Evolutionary conservation across 2,113 vertebrate species (phyloP).

Genomic region (Trochalopteron elliotii): DNA sequence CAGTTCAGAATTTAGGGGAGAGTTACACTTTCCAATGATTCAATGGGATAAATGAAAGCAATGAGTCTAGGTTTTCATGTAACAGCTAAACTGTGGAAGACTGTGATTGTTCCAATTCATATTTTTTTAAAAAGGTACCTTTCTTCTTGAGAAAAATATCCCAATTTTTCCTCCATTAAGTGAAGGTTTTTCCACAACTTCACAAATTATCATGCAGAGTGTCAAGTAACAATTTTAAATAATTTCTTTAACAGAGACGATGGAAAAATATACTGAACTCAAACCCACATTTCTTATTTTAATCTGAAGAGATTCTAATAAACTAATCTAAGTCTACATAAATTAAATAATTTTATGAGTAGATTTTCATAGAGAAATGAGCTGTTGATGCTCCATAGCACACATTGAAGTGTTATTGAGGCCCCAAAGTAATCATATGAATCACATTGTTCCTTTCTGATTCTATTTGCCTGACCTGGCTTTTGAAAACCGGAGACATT

Average conservation of each 20-base stretch:
- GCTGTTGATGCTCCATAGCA: not conserved
- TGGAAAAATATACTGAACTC: not conserved
- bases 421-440: not conserved
- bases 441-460: not conserved
- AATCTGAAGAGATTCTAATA: not conserved
- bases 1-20: not conserved
- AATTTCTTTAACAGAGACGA: not conserved
- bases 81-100: not conserved
- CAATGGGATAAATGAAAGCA: not conserved
- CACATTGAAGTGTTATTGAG: not conserved
- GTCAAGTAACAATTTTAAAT: not conserved
- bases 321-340: not conserved
- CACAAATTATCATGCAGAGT: not conserved
- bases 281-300: not conserved
- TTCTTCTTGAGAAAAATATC: not conserved
- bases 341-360: not conserved
- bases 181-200: not conserved
- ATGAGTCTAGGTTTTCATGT: not conserved
- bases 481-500: slow-evolving; percentile 4
- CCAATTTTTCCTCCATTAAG: not conserved
- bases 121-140: not conserved
- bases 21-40: not conserved
- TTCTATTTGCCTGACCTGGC: not conserved
- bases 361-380: not conserved
- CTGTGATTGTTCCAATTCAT: not conserved